A percentile compares a stretch with the other conserved stretches of the same genome.
phyloP scores from a whole-genome alignment of 64 coral and sea anemone species.

The Exaiptasia diaphana region DNA sequence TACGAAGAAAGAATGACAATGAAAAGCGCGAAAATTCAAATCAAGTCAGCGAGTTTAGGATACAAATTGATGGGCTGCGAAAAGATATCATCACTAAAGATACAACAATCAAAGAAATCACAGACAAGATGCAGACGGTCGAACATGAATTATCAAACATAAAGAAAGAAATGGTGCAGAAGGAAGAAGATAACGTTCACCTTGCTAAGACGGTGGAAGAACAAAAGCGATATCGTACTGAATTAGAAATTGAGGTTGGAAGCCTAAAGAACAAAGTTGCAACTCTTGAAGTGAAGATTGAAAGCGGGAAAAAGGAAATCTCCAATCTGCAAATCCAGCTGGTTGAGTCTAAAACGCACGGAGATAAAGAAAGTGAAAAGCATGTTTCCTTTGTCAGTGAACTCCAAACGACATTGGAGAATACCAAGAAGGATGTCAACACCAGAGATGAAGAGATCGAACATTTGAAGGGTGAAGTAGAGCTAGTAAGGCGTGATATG shows the following conservation, averaged over 20 bases:
- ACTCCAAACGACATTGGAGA: slow-evolving; percentile 71
- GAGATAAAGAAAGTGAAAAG: slow-evolving; percentile 54
- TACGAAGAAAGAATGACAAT: slow-evolving; percentile 57
- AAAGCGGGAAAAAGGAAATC: slow-evolving; percentile 51
- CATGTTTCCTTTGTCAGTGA: slow-evolving; percentile 68
- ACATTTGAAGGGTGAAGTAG: slow-evolving; percentile 58
- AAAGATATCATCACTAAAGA: slow-evolving; percentile 75
- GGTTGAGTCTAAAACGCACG: slow-evolving; percentile 56
- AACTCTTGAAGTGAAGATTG: slow-evolving; percentile 62
- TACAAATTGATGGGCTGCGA: slow-evolving; percentile 58
- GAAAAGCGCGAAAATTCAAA: slow-evolving; percentile 48
- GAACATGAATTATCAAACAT: slow-evolving; percentile 60
- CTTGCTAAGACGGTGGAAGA: slow-evolving; percentile 55
- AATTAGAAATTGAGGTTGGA: slow-evolving; percentile 71
- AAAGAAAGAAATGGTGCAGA: slow-evolving; percentile 54
- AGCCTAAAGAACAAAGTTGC: slow-evolving; percentile 53
- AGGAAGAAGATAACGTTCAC: slow-evolving; percentile 67
- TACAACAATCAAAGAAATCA: slow-evolving; percentile 54
- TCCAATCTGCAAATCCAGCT: slow-evolving; percentile 54
- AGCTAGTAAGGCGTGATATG: slow-evolving; percentile 61
- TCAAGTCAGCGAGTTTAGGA: slow-evolving; percentile 66
- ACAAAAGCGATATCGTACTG: slow-evolving; percentile 50
- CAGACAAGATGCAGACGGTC: slow-evolving; percentile 19
- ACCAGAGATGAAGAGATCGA: slow-evolving; percentile 80
- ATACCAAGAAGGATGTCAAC: slow-evolving; percentile 53